Conservation (phyloP, 2,888 invertebrate genomes). For the Cosmia pyralina region DNA sequence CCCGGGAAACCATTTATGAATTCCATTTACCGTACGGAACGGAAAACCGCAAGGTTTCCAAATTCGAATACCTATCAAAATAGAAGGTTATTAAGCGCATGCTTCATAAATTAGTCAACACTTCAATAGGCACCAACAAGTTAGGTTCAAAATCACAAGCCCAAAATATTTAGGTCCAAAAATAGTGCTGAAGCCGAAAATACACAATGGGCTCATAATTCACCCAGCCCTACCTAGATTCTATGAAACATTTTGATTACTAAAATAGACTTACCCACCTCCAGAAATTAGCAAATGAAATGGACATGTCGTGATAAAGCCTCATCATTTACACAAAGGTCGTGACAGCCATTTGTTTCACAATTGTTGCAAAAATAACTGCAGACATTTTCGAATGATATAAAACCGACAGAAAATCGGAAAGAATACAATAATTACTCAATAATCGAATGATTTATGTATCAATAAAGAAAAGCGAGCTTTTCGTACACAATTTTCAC, state of each 20-base stretch:
- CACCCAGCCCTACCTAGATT: slow-evolving; percentile 31
- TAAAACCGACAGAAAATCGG: slow-evolving; percentile 3
- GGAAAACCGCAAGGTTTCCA: slow-evolving; percentile 8
- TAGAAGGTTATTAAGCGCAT: background rate
- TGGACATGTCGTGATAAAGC: slow-evolving; percentile 61
- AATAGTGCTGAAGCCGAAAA: slow-evolving; percentile 18
- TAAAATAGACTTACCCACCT: slow-evolving; percentile 41
- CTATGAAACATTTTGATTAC: slow-evolving; percentile 24
- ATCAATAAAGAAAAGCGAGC: background rate
- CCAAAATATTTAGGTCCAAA: slow-evolving; percentile 16
- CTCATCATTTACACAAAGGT: slow-evolving; percentile 56
- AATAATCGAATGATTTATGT: background rate
- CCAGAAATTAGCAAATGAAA: slow-evolving; percentile 65
- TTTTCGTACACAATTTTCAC: slow-evolving; percentile 5
- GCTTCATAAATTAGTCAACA: slow-evolving; percentile 2
- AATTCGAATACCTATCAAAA: slow-evolving; percentile 23
- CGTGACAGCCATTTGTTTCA: slow-evolving; percentile 47
- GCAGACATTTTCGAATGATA: slow-evolving; percentile 12
- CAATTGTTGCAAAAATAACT: slow-evolving; percentile 41
- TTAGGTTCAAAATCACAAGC: background rate
- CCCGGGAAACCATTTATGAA: slow-evolving; percentile 2
- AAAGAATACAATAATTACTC: slow-evolving; percentile 3
- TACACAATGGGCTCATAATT: slow-evolving; percentile 31
- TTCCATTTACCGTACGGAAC: slow-evolving; percentile 6
- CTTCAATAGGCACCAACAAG: slow-evolving; percentile 1